Evolutionary conservation across 2,113 vertebrate species (phyloP), one percentile per base, ranked within the genome.

Genomic region (Ahaetulla prasina): DNA sequence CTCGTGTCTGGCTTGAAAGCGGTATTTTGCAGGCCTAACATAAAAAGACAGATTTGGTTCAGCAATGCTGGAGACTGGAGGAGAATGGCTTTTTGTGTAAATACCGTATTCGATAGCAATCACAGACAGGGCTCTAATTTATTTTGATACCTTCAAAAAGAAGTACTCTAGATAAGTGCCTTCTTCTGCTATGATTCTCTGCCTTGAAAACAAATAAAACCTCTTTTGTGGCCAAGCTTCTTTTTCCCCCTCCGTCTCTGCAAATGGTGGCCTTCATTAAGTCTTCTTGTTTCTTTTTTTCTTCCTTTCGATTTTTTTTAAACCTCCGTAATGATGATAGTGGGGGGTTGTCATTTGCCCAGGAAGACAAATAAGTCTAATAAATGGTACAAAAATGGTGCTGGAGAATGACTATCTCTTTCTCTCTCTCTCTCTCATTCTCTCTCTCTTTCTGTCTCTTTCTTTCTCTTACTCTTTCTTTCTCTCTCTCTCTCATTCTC

Each of bases 141-240:
- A 57, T 87, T 80, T 39, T 68, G 43, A 84, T 45, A 88, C 2
- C 8, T 0, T 85, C 68, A 89, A 43, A 92, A 91, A 93, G 43
- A 57, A 84, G 0, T 57, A 4, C 80, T 88, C 0, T 3, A 3
- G 43, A 85, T 91, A 85, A 94, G 93, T 27, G 14, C 7, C n/a
- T 60, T 74, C 57, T 47, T 55, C 43, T 8, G 1, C 20, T 23
- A 50, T 27, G 10, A 87, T 55, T 49, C 14, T 91, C 80, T 50
- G 30, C 25, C 93, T 96, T 94, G 20, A 12, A 93, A 89, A 8
- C 2, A 39, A 90, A 35, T 87, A 91, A 4, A 55, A 30, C n/a
- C 60, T 92, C 35, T 88, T 90, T n/a, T 88, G 92, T 85, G 43
- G 47, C 30, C 39, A 90, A 8, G n/a, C n/a, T n/a, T 0, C 43